These are phyloP conservation scores for Apeltes quadracus DNA, from an alignment of 2,113 vertebrate species.

Conservation along the genomic window DNA sequence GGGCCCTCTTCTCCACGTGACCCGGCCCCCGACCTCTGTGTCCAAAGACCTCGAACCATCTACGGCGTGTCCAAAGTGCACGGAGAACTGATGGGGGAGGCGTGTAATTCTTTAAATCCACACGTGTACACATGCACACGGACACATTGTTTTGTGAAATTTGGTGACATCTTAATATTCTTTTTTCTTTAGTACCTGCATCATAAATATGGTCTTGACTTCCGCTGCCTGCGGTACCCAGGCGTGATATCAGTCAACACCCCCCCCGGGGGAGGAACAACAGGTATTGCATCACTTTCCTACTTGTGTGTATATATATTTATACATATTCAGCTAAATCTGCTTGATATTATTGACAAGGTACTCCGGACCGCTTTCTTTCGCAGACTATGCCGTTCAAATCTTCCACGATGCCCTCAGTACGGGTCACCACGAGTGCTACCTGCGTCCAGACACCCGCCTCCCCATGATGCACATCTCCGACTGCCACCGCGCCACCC, in stretches of 20 bases:
- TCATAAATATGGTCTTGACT: constrained; percentile 83
- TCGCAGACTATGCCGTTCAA: constrained; percentile 81
- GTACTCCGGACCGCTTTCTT: not conserved
- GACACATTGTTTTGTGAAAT: not conserved
- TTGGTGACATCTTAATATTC: not conserved
- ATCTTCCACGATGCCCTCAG: constrained; percentile 82
- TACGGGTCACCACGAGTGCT: constrained; percentile 80
- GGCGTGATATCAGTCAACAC: constrained; percentile 81
- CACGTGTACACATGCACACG: not conserved
- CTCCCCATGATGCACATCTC: constrained; percentile 85
- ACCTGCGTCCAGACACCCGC: constrained; percentile 79
- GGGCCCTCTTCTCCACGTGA: constrained; percentile 82
- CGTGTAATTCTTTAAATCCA: constrained; percentile 22
- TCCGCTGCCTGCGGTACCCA: constrained; percentile 82
- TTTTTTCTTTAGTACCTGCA: constrained; percentile 78
- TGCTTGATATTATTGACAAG: constrained; percentile 3
- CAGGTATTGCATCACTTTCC: constrained; percentile 64
- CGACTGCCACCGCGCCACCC: constrained; percentile 82
- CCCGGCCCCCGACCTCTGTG: constrained; percentile 81
- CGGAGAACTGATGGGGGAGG: constrained; percentile 83
- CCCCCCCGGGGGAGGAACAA: constrained; percentile 80
- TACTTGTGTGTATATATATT: too few relatives aligned
- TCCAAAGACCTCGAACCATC: constrained; percentile 82
- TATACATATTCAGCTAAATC: not conserved
- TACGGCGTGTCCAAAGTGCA: constrained; percentile 85